These are phyloP conservation scores for Macrosteles quadrilineatus DNA, from an alignment of 1,140 invertebrate genomes.

Conservation along the genomic window DNA sequence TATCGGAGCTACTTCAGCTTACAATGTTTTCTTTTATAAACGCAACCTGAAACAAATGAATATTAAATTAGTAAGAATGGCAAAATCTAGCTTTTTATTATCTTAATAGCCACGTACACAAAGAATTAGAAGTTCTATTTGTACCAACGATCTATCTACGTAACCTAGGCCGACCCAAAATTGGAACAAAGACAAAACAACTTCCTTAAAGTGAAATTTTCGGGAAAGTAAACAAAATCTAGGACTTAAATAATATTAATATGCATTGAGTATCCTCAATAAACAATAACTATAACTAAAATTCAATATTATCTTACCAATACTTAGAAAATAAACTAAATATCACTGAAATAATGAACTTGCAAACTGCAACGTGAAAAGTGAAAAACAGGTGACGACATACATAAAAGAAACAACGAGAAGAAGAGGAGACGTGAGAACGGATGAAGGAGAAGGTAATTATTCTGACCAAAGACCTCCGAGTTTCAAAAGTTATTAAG, in stretches of 20 bases:
- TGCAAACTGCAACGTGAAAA: constrained; percentile 30
- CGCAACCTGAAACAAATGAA: not conserved
- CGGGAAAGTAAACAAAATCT: not conserved
- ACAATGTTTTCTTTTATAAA: not conserved
- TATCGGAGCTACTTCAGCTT: not conserved
- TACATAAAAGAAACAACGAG: not conserved
- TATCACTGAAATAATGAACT: not conserved
- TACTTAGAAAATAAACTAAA: not conserved
- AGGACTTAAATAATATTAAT: not conserved
- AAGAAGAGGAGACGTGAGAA: no score
- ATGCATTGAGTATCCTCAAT: not conserved
- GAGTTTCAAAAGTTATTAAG: no score
- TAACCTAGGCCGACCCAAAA: constrained; percentile 23
- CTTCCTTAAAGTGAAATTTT: not conserved
- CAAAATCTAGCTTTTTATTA: not conserved
- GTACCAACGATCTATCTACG: not conserved
- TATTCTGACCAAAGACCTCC: no score
- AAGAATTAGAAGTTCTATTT: not conserved
- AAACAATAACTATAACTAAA: not conserved
- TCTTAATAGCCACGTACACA: not conserved
- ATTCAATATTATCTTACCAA: not conserved
- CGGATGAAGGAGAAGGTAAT: no score
- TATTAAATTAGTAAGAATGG: not conserved
- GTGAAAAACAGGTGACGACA: constrained; percentile 35
- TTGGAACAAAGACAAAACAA: not conserved